These are phyloP conservation scores for Dufourea novaeangliae DNA, from an alignment of 1,140 invertebrate species.

Conservation along the genomic window DNA sequence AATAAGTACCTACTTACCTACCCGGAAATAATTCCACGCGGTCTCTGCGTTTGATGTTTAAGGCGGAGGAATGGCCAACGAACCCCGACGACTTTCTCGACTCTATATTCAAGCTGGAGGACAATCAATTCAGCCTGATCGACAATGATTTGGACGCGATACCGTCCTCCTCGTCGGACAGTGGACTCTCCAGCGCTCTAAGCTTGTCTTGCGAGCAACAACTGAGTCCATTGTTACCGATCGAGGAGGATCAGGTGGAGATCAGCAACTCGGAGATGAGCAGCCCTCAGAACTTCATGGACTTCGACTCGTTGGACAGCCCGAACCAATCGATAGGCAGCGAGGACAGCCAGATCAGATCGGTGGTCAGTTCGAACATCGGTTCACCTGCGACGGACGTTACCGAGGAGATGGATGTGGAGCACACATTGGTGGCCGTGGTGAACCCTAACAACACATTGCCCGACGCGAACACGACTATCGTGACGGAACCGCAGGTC, in stretches of 20 bases:
- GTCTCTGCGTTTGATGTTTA: conserved; percentile 8
- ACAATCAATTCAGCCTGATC: conserved; percentile 71
- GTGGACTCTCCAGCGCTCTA: conserved; percentile 72
- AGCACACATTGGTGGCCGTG: conserved; percentile 68
- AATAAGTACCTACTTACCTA: no score
- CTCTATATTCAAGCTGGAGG: conserved; percentile 72
- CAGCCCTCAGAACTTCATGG: conserved; percentile 71
- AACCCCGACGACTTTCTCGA: conserved; percentile 72
- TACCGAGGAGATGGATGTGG: conserved; percentile 70
- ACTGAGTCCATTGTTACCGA: conserved; percentile 71
- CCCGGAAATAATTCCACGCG: not conserved
- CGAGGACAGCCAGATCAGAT: conserved; percentile 71
- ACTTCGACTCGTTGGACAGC: conserved; percentile 72
- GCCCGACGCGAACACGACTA: conserved; percentile 8
- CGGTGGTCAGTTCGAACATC: conserved; percentile 70
- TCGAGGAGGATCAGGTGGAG: conserved; percentile 74
- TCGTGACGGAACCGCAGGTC: conserved; percentile 29
- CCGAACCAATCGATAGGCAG: conserved; percentile 73
- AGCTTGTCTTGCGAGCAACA: conserved; percentile 77
- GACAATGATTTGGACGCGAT: conserved; percentile 70
- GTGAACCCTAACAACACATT: conserved; percentile 66
- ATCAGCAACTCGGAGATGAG: conserved; percentile 64
- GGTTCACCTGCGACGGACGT: conserved; percentile 71
- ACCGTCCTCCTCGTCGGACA: conserved; percentile 74
- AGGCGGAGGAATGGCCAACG: conserved; percentile 71